Evolutionary conservation across 2,113 vertebrate genomes (phyloP).

Genomic region (Oncorhynchus tshawytscha): DNA sequence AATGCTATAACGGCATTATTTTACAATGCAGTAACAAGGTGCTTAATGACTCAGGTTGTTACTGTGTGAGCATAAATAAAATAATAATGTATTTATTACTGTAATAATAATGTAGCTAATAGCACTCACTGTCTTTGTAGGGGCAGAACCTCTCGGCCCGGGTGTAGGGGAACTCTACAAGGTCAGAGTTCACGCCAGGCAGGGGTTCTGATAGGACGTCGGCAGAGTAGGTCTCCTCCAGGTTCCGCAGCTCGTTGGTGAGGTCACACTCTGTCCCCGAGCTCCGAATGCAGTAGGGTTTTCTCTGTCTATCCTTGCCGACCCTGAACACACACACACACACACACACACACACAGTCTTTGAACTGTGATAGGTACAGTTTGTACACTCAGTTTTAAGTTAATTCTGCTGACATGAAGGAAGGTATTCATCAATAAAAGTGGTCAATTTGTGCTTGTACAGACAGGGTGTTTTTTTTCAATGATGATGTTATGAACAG

Average conservation of each 20-base stretch:
- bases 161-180: conserved; percentile 56
- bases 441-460: background rate
- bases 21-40: no score
- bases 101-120: background rate
- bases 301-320: conserved; percentile 39
- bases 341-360: background rate
- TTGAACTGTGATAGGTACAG: background rate
- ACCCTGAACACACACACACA: conserved; percentile 47
- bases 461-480: no score
- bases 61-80: background rate
- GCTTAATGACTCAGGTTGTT: background rate
- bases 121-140: conserved; percentile 83
- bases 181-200: fast-evolving
- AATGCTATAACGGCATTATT: no score
- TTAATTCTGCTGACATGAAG: background rate
- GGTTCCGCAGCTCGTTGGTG: conserved; percentile 57
- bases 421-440: background rate
- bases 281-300: conserved; percentile 63
- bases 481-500: no score
- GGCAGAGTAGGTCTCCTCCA: conserved; percentile 66
- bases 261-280: conserved; percentile 80
- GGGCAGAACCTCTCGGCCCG: conserved; percentile 77
- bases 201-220: conserved; percentile 65
- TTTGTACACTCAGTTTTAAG: background rate
- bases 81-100: background rate